A percentile compares a stretch with the other conserved stretches of the same genome.
These are phyloP conservation scores for Polyommatus iphigenia DNA, from an alignment of 2,888 invertebrate species.

Conservation along the genomic window DNA sequence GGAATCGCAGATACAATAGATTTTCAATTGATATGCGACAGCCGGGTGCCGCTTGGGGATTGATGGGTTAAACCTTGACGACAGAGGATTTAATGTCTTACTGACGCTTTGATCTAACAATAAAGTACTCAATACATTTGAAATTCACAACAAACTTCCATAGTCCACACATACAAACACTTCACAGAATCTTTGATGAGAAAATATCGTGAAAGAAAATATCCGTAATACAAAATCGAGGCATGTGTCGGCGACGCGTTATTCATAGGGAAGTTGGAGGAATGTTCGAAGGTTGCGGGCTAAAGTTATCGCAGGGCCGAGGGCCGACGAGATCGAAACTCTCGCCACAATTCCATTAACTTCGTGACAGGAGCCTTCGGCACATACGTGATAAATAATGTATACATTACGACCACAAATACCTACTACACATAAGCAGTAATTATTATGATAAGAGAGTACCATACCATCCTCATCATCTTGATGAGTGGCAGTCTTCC, in stretches of 20 bases:
- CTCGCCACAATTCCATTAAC: constrained; percentile 12
- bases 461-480: no score
- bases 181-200: background rate
- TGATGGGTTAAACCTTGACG: no score
- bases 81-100: no score
- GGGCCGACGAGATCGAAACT: background rate
- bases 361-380: constrained; percentile 4
- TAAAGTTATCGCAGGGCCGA: background rate
- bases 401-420: background rate
- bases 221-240: background rate
- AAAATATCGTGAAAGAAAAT: no score
- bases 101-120: no score
- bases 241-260: background rate
- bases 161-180: no score
- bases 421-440: background rate
- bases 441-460: background rate
- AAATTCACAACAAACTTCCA: no score
- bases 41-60: no score
- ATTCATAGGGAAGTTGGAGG: background rate
- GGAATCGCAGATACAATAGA: no score
- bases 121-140: no score
- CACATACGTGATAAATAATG: background rate
- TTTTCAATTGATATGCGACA: no score
- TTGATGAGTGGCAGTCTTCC: no score
- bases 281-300: background rate